Percentiles rank a stretch among this genome's conserved stretches.
These are phyloP conservation scores for Crotophaga sulcirostris DNA, from an alignment of 2,113 vertebrate genomes.

Conservation along the genomic window DNA sequence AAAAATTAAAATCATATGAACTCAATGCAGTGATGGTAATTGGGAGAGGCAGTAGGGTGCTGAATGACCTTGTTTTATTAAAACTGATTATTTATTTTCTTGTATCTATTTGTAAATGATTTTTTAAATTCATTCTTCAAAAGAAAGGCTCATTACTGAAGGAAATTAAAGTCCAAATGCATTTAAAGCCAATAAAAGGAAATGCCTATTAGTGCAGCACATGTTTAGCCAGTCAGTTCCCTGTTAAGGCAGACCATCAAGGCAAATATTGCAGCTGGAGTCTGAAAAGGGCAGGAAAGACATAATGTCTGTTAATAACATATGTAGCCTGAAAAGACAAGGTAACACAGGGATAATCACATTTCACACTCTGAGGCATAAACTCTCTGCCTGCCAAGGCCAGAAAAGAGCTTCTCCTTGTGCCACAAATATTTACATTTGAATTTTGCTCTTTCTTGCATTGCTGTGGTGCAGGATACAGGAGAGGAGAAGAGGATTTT, in stretches of 20 bases:
- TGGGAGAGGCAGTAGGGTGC: background rate
- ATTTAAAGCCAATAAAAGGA: background rate
- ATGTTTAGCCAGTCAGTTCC: background rate
- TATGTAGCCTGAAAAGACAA: background rate
- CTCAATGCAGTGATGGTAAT: background rate
- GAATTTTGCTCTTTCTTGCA: background rate
- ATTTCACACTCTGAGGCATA: background rate
- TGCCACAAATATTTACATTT: background rate
- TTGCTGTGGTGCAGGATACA: background rate
- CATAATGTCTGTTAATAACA: background rate
- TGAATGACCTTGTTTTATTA: background rate
- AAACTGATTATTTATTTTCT: background rate
- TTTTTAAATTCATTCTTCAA: background rate
- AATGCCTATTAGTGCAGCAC: background rate
- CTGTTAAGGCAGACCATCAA: background rate
- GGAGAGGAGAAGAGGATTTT: background rate
- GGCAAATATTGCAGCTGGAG: background rate
- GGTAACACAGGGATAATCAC: background rate
- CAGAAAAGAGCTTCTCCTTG: background rate
- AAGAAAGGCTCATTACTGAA: background rate
- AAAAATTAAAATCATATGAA: background rate
- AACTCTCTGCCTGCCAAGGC: background rate
- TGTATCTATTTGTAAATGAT: background rate
- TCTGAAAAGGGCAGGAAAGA: conserved; percentile 3
- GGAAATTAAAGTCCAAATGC: background rate